A percentile compares a stretch with the other conserved stretches of the same genome.
Evolutionary conservation across 2,797 vertebrate species (phyloP).

Genomic region (Heteromormyrus szaboi): DNA sequence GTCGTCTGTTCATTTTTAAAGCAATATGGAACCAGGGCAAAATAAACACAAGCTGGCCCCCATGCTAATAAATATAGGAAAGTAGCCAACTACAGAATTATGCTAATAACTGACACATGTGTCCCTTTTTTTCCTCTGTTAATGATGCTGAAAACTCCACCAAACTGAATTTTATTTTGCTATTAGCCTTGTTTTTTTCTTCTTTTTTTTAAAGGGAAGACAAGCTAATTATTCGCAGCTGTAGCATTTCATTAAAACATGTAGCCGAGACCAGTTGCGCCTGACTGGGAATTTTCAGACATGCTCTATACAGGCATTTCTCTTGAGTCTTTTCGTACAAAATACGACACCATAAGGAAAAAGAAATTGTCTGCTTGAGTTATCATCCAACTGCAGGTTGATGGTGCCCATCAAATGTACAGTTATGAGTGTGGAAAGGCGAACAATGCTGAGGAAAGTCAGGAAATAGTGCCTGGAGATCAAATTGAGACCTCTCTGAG

Average conservation of each 20-base stretch:
- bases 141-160: conserved; percentile 1
- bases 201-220: neutral
- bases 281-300: neutral
- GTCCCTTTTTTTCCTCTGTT: neutral
- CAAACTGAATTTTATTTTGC: neutral
- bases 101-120: neutral
- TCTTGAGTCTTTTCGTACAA: neutral
- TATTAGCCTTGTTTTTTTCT: neutral
- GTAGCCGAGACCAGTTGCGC: neutral
- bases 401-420: neutral
- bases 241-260: neutral
- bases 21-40: conserved; percentile 2
- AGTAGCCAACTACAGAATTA: neutral
- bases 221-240: neutral
- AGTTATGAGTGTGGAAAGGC: neutral
- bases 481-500: neutral
- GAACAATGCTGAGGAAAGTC: neutral
- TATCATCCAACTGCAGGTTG: neutral
- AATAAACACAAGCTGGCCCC: neutral
- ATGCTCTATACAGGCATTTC: neutral
- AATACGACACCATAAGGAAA: neutral
- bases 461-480: neutral
- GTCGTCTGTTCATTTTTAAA: neutral
- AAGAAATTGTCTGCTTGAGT: neutral
- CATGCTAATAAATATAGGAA: neutral